These are phyloP conservation scores for Myanophis thanlyinensis DNA, from an alignment of 2,113 vertebrate species.

Conservation along the genomic window DNA sequence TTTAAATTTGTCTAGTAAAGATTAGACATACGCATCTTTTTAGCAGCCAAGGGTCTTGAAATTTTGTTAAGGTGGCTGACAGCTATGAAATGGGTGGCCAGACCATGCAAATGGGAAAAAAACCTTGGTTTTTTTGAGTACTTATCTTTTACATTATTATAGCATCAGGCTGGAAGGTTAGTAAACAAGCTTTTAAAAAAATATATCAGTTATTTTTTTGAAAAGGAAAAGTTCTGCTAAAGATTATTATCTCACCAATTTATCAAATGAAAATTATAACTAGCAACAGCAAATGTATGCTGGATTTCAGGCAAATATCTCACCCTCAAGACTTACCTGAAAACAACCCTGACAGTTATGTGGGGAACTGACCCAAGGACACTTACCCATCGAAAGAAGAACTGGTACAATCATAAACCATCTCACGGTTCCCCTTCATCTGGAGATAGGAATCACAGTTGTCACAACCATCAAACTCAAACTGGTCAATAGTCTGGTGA, in stretches of 20 bases:
- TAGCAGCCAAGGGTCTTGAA: neutral
- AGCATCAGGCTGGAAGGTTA: neutral
- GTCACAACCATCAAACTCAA: slow-evolving; percentile 97
- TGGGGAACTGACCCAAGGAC: no score
- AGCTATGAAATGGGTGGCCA: neutral
- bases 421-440: slow-evolving; percentile 98
- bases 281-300: neutral
- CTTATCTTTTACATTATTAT: neutral
- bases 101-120: neutral
- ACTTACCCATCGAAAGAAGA: slow-evolving; percentile 96
- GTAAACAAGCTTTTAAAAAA: neutral
- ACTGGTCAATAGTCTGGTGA: slow-evolving; percentile 94
- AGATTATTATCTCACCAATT: neutral
- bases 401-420: slow-evolving; percentile 99
- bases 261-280: neutral
- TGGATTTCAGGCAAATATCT: neutral
- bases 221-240: neutral
- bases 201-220: neutral
- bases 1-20: neutral
- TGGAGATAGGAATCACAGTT: slow-evolving; percentile 96
- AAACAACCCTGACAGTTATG: neutral
- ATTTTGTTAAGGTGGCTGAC: neutral
- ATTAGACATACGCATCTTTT: neutral
- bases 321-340: neutral
- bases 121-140: neutral